phyloP scores from a whole-genome alignment of 2,888 invertebrate genomes.

The Cephus rjabovi region DNA sequence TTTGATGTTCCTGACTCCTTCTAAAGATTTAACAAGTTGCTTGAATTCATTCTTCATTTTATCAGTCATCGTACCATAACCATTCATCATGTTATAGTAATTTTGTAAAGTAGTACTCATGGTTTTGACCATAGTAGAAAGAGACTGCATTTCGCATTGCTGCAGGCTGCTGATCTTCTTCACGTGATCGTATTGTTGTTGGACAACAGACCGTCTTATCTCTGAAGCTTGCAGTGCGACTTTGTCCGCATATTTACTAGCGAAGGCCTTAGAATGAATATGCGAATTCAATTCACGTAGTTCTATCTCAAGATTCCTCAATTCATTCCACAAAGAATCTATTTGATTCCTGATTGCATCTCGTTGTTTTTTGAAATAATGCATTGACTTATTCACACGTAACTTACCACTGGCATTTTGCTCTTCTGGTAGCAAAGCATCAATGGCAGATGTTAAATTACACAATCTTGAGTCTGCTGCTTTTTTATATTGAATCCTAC shows the following conservation, averaged over 20 bases:
- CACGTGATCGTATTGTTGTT: slow-evolving; percentile 64
- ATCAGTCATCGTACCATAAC: slow-evolving; percentile 72
- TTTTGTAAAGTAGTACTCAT: slow-evolving; percentile 71
- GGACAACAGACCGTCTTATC: slow-evolving; percentile 49
- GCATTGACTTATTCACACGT: slow-evolving; percentile 57
- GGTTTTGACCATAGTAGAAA: slow-evolving; percentile 68
- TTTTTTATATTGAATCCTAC: slow-evolving; percentile 61
- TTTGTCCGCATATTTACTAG: slow-evolving; percentile 40
- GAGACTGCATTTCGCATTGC: slow-evolving; percentile 69
- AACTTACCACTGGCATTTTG: slow-evolving; percentile 60
- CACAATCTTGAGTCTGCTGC: slow-evolving; percentile 58
- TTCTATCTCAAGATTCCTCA: slow-evolving; percentile 46
- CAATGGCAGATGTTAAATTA: slow-evolving; percentile 48
- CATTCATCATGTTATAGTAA: slow-evolving; percentile 72
- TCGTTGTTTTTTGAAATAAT: slow-evolving; percentile 58
- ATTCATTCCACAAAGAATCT: slow-evolving; percentile 53
- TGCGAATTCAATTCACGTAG: slow-evolving; percentile 37
- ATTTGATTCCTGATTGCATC: slow-evolving; percentile 53
- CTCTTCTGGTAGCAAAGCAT: slow-evolving; percentile 43
- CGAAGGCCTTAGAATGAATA: slow-evolving; percentile 41
- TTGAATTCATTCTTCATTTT: slow-evolving; percentile 71
- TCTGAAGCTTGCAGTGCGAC: slow-evolving; percentile 40
- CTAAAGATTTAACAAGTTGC: slow-evolving; percentile 71
- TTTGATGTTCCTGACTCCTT: slow-evolving; percentile 72
- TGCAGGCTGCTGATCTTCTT: slow-evolving; percentile 67